A percentile compares a stretch with the other conserved stretches of the same genome.
phyloP scores from a whole-genome alignment of 2,113 vertebrate genomes.

The Xerus inauris region DNA sequence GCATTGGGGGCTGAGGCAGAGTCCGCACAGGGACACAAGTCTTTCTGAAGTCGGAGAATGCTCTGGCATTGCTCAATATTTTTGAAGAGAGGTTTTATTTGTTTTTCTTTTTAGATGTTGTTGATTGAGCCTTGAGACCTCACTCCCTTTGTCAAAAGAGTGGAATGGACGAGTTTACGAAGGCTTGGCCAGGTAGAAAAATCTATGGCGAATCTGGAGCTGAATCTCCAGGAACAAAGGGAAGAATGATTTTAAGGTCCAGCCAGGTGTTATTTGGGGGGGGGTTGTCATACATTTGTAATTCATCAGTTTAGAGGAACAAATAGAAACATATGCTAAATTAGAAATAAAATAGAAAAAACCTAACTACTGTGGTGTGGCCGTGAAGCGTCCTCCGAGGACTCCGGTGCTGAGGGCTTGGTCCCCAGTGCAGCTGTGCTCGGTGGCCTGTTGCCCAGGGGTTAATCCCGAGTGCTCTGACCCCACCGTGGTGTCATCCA shows the following conservation, averaged over 20 bases:
- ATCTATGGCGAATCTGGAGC: not conserved
- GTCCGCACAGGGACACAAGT: not conserved
- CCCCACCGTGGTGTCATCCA: no score
- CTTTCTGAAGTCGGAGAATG: not conserved
- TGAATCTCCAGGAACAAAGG: not conserved
- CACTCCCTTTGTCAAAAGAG: not conserved
- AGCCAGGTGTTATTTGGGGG: no score
- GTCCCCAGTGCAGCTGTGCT: not conserved
- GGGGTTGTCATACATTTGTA: not conserved
- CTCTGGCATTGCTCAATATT: not conserved
- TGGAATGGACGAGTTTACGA: not conserved
- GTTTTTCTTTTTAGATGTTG: not conserved
- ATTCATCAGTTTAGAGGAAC: not conserved
- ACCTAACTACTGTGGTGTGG: not conserved
- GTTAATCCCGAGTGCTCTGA: not conserved
- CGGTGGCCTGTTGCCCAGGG: no score
- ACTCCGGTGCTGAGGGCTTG: no score
- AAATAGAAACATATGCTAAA: not conserved
- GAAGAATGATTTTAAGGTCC: not conserved
- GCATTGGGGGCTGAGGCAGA: not conserved
- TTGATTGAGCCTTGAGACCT: not conserved
- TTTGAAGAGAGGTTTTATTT: not conserved
- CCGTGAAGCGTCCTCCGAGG: no score
- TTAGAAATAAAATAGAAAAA: not conserved
- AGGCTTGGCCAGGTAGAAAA: not conserved